Conservation (phyloP, 2,797 vertebrate genomes). For the Mergus octosetaceus region DNA sequence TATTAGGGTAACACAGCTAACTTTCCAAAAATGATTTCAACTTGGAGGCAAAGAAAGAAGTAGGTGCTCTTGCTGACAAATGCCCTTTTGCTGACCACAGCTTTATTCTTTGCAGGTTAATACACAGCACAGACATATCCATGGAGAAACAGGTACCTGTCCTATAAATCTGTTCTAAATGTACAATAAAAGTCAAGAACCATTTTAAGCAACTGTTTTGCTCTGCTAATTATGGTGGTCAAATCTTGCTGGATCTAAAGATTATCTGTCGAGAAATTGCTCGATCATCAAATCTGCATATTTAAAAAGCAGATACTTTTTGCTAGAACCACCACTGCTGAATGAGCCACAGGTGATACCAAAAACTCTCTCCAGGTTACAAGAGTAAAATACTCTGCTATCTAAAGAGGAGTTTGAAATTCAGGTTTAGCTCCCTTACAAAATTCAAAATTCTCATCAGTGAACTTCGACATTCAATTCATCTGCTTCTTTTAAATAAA, state of each 20-base stretch:
- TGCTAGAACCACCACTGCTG: not conserved
- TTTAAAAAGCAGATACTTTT: not conserved
- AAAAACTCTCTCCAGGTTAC: not conserved
- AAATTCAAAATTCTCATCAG: not conserved
- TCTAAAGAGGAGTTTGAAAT: not conserved
- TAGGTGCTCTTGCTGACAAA: not conserved
- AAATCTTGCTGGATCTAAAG: not conserved
- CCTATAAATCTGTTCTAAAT: not conserved
- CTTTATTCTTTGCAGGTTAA: not conserved
- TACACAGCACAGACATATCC: not conserved
- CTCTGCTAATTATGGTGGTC: not conserved
- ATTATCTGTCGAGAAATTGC: not conserved
- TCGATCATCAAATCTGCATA: not conserved
- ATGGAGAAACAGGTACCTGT: not conserved
- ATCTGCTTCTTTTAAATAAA: not conserved
- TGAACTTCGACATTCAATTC: not conserved
- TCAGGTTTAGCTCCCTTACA: not conserved
- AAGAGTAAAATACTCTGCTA: not conserved
- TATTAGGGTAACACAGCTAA: not conserved
- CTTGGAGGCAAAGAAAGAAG: not conserved
- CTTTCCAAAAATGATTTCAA: not conserved
- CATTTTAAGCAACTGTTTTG: not conserved
- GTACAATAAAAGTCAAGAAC: not conserved
- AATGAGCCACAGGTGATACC: not conserved
- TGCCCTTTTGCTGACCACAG: not conserved